A percentile compares a stretch with the other conserved stretches of the same genome.
Evolutionary conservation across 2,797 vertebrate species (phyloP).

Genomic region (Acropternis orthonyx): DNA sequence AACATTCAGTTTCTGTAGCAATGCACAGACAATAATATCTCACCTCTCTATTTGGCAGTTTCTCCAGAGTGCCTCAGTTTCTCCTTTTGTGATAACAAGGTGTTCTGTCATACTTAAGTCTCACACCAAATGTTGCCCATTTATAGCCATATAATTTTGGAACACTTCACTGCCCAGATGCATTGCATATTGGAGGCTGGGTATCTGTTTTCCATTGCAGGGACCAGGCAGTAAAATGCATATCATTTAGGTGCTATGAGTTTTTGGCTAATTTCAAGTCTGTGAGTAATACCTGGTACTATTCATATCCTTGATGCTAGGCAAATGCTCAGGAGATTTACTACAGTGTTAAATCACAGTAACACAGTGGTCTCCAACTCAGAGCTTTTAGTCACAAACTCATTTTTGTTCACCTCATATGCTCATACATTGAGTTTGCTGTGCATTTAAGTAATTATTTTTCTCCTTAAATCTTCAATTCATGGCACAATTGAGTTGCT

Average conservation of each 20-base stretch:
- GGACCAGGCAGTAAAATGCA: background rate
- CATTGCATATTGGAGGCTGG: slow-evolving; percentile 28
- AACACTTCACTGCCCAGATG: slow-evolving; percentile 19
- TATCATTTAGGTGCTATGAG: slow-evolving; percentile 23
- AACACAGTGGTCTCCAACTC: background rate
- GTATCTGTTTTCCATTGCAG: slow-evolving; percentile 39
- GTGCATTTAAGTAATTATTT: background rate
- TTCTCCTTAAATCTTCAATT: background rate
- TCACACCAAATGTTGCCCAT: background rate
- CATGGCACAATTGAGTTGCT: background rate
- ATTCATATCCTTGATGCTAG: background rate
- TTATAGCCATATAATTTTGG: slow-evolving; percentile 1
- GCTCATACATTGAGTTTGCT: background rate
- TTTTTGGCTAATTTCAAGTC: slow-evolving; percentile 39
- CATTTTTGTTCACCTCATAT: background rate
- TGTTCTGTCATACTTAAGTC: background rate
- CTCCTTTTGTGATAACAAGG: background rate
- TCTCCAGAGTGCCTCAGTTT: background rate
- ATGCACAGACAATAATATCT: background rate
- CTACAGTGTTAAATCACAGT: background rate
- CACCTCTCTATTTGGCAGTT: background rate
- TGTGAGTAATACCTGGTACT: background rate
- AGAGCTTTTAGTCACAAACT: background rate
- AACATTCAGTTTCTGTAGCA: background rate
- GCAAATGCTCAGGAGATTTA: slow-evolving; percentile 8